Evolutionary conservation across 2,113 vertebrate genomes (phyloP).

Genomic region (Butorides virescens): DNA sequence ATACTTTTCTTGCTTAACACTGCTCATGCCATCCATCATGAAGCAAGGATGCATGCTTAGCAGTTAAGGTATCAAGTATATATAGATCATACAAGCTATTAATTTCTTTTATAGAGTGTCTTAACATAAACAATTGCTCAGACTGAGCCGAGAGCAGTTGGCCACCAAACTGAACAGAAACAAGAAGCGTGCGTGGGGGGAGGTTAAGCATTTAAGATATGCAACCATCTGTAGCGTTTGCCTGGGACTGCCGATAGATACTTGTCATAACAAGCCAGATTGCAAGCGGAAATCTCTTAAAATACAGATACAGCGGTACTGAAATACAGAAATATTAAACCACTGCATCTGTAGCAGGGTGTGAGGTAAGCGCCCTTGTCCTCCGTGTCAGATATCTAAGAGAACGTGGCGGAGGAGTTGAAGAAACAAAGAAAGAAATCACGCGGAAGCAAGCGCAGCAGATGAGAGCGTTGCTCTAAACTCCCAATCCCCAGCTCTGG

Average conservation of each 20-base stretch:
- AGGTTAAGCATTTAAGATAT: slow-evolving; percentile 36
- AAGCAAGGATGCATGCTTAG: background rate
- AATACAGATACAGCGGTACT: background rate
- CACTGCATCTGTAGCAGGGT: background rate
- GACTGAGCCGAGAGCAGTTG: slow-evolving; percentile 58
- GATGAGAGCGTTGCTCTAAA: background rate
- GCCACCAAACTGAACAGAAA: slow-evolving; percentile 40
- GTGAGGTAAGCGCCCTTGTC: background rate
- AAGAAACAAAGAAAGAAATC: slow-evolving; percentile 38
- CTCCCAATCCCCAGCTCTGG: background rate
- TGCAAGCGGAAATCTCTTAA: background rate
- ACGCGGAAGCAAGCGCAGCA: background rate
- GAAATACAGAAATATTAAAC: background rate
- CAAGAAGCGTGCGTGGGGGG: slow-evolving; percentile 34
- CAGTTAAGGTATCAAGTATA: background rate
- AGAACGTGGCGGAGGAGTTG: background rate
- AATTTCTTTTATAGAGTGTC: background rate
- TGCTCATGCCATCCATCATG: background rate
- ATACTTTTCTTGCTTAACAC: background rate
- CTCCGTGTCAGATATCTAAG: background rate
- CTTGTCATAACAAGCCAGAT: background rate
- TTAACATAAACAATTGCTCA: slow-evolving; percentile 64
- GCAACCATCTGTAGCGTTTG: slow-evolving; percentile 42
- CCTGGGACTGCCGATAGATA: background rate
- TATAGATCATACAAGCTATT: background rate